These are phyloP conservation scores for Helicolenus hilgendorfi DNA, from an alignment of 2,797 vertebrate genomes.

Conservation along the genomic window DNA sequence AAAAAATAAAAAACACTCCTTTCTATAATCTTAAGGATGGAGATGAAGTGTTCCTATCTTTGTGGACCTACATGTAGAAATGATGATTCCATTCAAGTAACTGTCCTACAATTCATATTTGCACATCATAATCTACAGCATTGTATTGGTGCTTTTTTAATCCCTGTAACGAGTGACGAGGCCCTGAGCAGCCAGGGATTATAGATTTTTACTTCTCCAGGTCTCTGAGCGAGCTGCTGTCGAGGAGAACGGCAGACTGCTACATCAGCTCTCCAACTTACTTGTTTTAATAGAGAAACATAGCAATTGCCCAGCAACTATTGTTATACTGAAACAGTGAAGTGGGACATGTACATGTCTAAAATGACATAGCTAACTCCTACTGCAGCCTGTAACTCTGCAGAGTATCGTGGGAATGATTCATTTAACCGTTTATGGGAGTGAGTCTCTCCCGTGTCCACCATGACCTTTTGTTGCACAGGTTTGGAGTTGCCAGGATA, in stretches of 20 bases:
- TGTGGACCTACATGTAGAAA: conserved; percentile 13
- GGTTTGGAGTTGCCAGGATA: conserved; percentile 73
- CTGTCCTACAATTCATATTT: conserved; percentile 4
- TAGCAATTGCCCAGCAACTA: not conserved
- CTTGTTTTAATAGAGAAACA: not conserved
- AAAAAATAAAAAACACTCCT: not conserved
- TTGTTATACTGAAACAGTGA: not conserved
- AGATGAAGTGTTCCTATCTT: conserved; percentile 37
- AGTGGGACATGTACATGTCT: not conserved
- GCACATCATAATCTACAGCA: not conserved
- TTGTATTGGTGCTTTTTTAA: not conserved
- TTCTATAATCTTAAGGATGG: conserved; percentile 24
- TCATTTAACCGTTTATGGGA: conserved; percentile 44
- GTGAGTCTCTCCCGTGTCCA: conserved; percentile 63
- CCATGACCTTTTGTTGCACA: conserved; percentile 68
- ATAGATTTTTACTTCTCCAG: not conserved
- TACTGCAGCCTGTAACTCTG: not conserved
- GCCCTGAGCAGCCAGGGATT: conserved; percentile 5
- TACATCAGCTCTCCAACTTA: not conserved
- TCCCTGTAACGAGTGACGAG: not conserved
- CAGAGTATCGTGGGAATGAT: conserved; percentile 21
- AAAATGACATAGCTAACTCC: not conserved
- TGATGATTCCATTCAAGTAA: not conserved
- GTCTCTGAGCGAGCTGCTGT: not conserved
- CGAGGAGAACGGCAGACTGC: not conserved